Percentiles rank a stretch among this genome's conserved stretches.
These are phyloP conservation scores for Zaprionus camerounensis DNA, from an alignment of 1,140 invertebrate species.

Conservation along the genomic window DNA sequence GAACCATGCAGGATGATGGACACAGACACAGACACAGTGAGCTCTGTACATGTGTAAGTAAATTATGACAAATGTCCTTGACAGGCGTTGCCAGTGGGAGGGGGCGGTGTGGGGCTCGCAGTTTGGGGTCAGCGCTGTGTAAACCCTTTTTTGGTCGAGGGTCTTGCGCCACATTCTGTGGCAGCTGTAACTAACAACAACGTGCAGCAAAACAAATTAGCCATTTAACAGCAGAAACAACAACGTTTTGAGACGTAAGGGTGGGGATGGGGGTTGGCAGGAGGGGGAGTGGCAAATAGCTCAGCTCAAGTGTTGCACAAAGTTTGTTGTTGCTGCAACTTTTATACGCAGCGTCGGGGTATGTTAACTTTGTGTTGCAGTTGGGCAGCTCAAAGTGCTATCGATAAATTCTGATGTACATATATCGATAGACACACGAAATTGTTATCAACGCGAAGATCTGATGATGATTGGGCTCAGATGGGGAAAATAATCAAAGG, in stretches of 20 bases:
- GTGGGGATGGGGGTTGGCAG: too few species aligned
- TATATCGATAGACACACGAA: neutral
- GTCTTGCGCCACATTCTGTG: conserved; percentile 57
- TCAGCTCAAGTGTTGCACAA: conserved; percentile 56
- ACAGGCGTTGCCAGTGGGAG: conserved; percentile 53
- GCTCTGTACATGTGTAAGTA: conserved; percentile 61
- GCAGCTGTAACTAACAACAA: conserved; percentile 82
- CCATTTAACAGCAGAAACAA: conserved; percentile 72
- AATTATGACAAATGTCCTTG: conserved; percentile 84
- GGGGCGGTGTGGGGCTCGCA: conserved; percentile 19
- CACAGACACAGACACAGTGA: conserved; percentile 14
- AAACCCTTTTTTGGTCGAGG: conserved; percentile 58
- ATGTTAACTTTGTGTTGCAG: neutral
- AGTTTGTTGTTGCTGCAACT: conserved; percentile 6
- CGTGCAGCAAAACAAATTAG: conserved; percentile 81
- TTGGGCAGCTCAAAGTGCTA: neutral
- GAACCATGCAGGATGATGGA: conserved; percentile 6
- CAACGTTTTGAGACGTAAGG: neutral
- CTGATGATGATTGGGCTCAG: too few species aligned
- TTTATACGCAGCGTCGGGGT: neutral
- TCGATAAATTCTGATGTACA: neutral
- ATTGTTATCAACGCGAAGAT: neutral
- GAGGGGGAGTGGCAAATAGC: conserved; percentile 12
- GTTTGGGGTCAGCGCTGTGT: conserved; percentile 23
- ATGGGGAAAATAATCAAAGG: neutral